Percentiles rank a stretch among this genome's conserved stretches.
Evolutionary conservation across 1,140 invertebrate genomes (phyloP).

Genomic region (Littorina saxatilis): DNA sequence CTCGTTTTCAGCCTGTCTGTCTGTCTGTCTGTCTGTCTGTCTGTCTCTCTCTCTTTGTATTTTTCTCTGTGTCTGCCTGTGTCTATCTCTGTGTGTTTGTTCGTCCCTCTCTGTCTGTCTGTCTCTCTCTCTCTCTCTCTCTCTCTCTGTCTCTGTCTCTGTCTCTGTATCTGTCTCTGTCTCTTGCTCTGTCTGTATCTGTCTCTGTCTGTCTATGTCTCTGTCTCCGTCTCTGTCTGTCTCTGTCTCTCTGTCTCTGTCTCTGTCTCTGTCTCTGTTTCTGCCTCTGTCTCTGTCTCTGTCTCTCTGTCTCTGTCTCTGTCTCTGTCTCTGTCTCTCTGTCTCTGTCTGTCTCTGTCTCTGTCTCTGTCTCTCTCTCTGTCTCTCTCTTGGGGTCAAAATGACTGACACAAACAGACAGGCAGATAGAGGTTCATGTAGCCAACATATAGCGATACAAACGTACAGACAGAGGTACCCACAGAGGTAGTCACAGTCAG

Average conservation of each 20-base stretch:
- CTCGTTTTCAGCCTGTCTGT: too few species aligned
- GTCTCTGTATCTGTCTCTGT: too few species aligned
- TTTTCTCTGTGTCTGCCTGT: too few species aligned
- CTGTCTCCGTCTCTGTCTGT: background rate
- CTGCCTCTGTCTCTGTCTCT: too few species aligned
- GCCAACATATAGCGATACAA: too few species aligned
- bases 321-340: background rate
- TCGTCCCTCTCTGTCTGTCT: background rate
- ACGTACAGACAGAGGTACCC: too few species aligned
- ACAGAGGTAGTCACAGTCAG: too few species aligned
- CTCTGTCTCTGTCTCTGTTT: too few species aligned
- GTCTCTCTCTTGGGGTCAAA: background rate
- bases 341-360: background rate
- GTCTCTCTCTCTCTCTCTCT: background rate
- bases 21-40: background rate
- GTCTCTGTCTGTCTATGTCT: too few species aligned
- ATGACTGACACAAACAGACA: too few species aligned
- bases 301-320: background rate
- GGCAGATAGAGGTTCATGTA: too few species aligned
- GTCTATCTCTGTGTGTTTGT: background rate
- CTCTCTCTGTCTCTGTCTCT: background rate
- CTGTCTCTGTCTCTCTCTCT: background rate
- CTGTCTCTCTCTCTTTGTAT: background rate
- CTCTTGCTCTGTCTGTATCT: too few species aligned
- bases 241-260: background rate